Evolutionary conservation across 2,797 vertebrate species (phyloP).

Genomic region (Rhodeus uyekii): DNA sequence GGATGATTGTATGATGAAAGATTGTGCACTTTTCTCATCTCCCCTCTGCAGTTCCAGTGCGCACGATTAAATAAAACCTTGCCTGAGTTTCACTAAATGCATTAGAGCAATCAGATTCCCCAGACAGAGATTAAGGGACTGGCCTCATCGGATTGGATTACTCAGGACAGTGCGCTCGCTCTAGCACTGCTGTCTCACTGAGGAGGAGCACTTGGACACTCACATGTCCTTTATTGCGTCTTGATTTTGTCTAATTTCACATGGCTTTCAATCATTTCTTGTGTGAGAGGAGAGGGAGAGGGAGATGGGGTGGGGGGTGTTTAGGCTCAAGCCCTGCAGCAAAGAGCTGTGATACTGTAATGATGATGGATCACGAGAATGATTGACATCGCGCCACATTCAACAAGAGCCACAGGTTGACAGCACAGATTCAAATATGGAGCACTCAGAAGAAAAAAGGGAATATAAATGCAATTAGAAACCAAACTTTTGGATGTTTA

Average conservation of each 20-base stretch:
- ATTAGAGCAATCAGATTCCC: constrained; percentile 84
- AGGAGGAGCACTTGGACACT: constrained; percentile 55
- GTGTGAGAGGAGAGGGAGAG: not conserved
- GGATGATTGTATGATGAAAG: constrained; percentile 84
- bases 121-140: constrained; percentile 87
- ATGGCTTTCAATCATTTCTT: constrained; percentile 53
- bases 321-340: not conserved
- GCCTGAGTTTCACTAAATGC: constrained; percentile 85
- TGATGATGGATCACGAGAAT: constrained; percentile 31
- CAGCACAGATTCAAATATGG: constrained; percentile 4
- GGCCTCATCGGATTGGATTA: constrained; percentile 84
- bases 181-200: constrained; percentile 75
- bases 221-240: constrained; percentile 53
- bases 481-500: not conserved
- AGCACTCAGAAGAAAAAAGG: not conserved
- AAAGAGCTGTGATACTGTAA: constrained; percentile 24
- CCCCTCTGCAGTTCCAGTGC: constrained; percentile 77
- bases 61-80: constrained; percentile 83
- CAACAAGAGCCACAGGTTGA: constrained; percentile 14
- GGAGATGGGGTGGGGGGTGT: not conserved
- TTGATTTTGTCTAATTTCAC: constrained; percentile 56
- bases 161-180: constrained; percentile 80
- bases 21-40: constrained; percentile 84
- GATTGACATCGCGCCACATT: constrained; percentile 14
- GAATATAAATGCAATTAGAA: constrained; percentile 1